Evolutionary conservation across 2,113 vertebrate genomes (phyloP), one percentile per base, ranked within the genome.

Genomic region (Corythornis cristatus): DNA sequence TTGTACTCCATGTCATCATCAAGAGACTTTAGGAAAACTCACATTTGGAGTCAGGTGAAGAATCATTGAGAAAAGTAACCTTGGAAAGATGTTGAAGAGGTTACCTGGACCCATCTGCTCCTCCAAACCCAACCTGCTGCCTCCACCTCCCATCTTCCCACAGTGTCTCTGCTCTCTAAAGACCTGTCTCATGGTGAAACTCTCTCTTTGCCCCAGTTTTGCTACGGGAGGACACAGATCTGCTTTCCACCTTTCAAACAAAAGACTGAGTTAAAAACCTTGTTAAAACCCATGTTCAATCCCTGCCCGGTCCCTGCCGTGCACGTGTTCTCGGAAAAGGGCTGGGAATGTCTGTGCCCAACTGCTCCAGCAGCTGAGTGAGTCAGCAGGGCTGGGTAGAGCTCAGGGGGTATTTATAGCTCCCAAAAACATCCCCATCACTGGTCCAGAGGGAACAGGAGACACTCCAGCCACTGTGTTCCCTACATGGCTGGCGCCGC

Each of bases 391-490:
- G 62, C 48, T 78, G 48, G 70, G 70, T 74, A 65, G 65, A 75
- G 64, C 92, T 81, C 58, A 37, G 0, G 0, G 43, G 33, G 40
- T 95, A 96, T 96, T 96, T 96, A 94, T 93, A 96, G 73, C 48
- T 73, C 72, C 23, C 42, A 51, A 62, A 76, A 94, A 56, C 8
- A 40, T 70, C 64, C 84, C 89, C 87, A 45, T 42, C 92, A 73
- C 48, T 6, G 4, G 74, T 82, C 9, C 74, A 46, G 71, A 61
- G 66, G 88, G 48, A 75, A 67, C 26, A 28, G 80, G 73, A 85
- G 88, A 88, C 0, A 6, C 0, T 2, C 9, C 6, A 15, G 29
- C 53, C 3, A 0, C 14, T 0, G 8, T 2, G 0, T 23, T 92
- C 94, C 91, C 82, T 51, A 67, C 87, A 71, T 74, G 94, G 95